Conservation (phyloP, 1,140 invertebrate species). For the Brachionus asplanchnoidis region DNA sequence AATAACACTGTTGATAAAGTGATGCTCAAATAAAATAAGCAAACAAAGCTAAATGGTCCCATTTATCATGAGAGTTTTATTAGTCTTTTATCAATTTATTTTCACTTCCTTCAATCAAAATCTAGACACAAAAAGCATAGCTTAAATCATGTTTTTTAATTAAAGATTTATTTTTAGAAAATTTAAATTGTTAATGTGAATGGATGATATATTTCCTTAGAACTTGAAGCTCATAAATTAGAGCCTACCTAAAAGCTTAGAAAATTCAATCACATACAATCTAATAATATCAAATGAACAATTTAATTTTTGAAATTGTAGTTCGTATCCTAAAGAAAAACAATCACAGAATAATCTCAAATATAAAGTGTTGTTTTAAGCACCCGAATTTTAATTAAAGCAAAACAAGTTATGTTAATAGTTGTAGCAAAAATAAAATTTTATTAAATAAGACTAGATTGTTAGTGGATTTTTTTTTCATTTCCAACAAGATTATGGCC, state of each 20-base stretch:
- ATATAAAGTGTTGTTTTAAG: neutral
- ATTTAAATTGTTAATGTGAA: neutral
- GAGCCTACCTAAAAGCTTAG: neutral
- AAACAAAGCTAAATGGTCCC: neutral
- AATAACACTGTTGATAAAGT: neutral
- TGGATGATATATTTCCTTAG: neutral
- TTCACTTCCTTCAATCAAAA: neutral
- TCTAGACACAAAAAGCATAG: neutral
- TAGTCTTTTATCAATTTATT: neutral
- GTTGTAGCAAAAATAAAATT: neutral
- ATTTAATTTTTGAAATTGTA: neutral
- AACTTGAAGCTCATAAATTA: neutral
- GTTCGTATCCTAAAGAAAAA: neutral
- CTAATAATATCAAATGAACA: slow-evolving; percentile 4
- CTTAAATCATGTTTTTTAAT: neutral
- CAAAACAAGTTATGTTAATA: neutral
- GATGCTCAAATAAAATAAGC: neutral
- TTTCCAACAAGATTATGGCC: neutral
- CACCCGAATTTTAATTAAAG: neutral
- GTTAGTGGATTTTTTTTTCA: neutral
- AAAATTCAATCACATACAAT: neutral
- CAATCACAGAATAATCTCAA: neutral
- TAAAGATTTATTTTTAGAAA: neutral
- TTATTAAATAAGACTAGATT: neutral
- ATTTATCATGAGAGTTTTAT: neutral